These are phyloP conservation scores for Loripinus fragilis DNA, from an alignment of 2,888 invertebrate genomes.

Conservation along the genomic window DNA sequence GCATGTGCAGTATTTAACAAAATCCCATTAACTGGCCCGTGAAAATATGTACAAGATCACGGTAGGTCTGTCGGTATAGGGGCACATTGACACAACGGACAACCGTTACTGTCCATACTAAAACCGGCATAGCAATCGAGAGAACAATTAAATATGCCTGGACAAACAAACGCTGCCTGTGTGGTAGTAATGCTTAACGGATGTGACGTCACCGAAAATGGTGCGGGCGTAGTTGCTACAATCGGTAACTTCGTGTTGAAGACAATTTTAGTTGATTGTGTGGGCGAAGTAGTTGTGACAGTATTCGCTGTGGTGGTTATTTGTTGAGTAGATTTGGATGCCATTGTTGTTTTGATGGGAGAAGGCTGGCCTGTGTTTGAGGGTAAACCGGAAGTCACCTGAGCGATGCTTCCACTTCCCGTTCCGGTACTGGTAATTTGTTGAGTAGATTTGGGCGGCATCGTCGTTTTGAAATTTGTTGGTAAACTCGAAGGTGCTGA, in stretches of 20 bases:
- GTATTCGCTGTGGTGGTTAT: too few species aligned
- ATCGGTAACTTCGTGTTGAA: conserved; percentile 26
- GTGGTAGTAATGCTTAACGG: conserved; percentile 11
- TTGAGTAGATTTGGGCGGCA: not conserved
- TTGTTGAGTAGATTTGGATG: not conserved
- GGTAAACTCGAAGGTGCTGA: not conserved
- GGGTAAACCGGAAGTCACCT: not conserved
- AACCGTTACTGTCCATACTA: conserved; percentile 36
- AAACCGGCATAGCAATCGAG: conserved; percentile 53
- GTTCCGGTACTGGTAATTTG: not conserved
- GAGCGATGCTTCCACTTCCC: not conserved
- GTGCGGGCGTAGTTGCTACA: conserved; percentile 14
- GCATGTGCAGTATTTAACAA: too few species aligned
- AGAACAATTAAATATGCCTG: conserved; percentile 52
- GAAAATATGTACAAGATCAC: too few species aligned
- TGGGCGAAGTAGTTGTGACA: not conserved
- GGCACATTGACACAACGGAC: conserved; percentile 55
- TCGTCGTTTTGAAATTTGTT: not conserved
- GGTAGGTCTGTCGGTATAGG: conserved; percentile 49
- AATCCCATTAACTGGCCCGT: too few species aligned
- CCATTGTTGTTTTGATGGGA: not conserved
- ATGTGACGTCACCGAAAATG: not conserved
- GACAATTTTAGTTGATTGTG: conserved; percentile 9
- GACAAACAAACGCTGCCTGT: conserved; percentile 38
- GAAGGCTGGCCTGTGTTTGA: not conserved